These are phyloP conservation scores for Tachina fera DNA, from an alignment of 2,888 invertebrate genomes.

Conservation along the genomic window DNA sequence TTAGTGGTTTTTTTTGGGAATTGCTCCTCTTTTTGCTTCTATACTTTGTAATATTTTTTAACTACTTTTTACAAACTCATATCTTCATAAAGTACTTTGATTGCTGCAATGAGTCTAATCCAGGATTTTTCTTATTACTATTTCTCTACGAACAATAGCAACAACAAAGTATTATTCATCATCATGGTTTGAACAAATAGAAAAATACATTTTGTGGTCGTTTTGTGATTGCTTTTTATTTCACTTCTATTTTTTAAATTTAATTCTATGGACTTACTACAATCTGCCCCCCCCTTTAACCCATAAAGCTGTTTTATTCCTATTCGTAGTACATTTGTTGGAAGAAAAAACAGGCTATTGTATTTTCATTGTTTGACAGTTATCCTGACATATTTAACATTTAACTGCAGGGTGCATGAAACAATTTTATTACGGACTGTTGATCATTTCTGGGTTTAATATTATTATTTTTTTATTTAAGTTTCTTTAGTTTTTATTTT, in stretches of 20 bases:
- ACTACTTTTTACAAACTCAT: not conserved
- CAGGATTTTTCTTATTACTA: conserved; percentile 14
- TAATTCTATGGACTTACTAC: not conserved
- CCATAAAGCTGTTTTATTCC: not conserved
- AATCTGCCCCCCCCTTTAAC: not conserved
- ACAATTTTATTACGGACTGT: conserved; percentile 59
- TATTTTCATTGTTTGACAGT: conserved; percentile 69
- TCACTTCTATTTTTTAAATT: not conserved
- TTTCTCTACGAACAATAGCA: conserved; percentile 9
- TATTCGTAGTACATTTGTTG: not conserved
- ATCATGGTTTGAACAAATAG: conserved; percentile 61
- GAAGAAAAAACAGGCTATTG: conserved; percentile 17
- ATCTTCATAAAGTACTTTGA: conserved; percentile 14
- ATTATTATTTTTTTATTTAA: conserved; percentile 1
- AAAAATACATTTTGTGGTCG: conserved; percentile 63
- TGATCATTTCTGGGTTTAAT: conserved; percentile 54
- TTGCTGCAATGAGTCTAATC: conserved; percentile 11
- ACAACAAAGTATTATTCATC: conserved; percentile 62
- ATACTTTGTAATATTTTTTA: not conserved
- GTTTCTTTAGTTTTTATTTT: conserved; percentile 10
- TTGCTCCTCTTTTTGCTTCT: too few species aligned
- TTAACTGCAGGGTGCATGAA: conserved; percentile 70
- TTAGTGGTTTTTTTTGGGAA: not conserved
- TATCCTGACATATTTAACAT: conserved; percentile 73
- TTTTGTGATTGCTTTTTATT: conserved; percentile 34